Evolutionary conservation across 2,113 vertebrate species (phyloP).

Genomic region (Epinephelus lanceolatus): DNA sequence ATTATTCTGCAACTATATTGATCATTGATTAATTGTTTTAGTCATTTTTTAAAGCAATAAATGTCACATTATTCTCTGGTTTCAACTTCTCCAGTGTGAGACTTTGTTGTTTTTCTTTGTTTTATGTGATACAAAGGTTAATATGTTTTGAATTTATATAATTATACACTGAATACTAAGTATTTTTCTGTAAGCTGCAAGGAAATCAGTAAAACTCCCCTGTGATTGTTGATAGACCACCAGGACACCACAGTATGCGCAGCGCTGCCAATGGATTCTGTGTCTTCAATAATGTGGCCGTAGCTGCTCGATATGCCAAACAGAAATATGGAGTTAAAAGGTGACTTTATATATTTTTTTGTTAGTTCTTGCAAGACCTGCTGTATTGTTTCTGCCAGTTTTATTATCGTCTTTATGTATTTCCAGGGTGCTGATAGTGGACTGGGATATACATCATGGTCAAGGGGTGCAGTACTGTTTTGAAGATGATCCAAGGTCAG

Average conservation of each 20-base stretch:
- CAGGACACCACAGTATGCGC: constrained; percentile 95
- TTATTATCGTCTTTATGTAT: neutral
- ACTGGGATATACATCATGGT: constrained; percentile 98
- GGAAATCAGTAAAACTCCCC: too few relatives aligned
- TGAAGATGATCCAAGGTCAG: constrained; percentile 91
- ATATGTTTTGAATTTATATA: too few relatives aligned
- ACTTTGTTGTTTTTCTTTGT: too few relatives aligned
- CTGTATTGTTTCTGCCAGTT: neutral
- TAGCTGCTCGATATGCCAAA: constrained; percentile 91
- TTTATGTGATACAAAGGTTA: too few relatives aligned
- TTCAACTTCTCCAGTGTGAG: too few relatives aligned
- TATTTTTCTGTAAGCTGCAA: neutral
- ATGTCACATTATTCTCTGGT: too few relatives aligned
- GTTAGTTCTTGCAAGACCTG: neutral
- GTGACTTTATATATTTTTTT: constrained; percentile 70
- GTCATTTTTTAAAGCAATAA: too few relatives aligned
- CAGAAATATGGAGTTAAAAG: constrained; percentile 86
- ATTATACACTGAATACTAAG: neutral
- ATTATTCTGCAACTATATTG: too few relatives aligned
- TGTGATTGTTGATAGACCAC: constrained; percentile 85
- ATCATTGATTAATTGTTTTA: too few relatives aligned
- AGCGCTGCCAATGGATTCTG: constrained; percentile 94
- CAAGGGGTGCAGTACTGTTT: constrained; percentile 95
- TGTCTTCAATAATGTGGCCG: constrained; percentile 97
- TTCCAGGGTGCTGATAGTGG: constrained; percentile 93